A percentile compares a stretch with the other conserved stretches of the same genome.
Evolutionary conservation across 2,797 vertebrate genomes (phyloP).

Genomic region (Epinephelus awoara): DNA sequence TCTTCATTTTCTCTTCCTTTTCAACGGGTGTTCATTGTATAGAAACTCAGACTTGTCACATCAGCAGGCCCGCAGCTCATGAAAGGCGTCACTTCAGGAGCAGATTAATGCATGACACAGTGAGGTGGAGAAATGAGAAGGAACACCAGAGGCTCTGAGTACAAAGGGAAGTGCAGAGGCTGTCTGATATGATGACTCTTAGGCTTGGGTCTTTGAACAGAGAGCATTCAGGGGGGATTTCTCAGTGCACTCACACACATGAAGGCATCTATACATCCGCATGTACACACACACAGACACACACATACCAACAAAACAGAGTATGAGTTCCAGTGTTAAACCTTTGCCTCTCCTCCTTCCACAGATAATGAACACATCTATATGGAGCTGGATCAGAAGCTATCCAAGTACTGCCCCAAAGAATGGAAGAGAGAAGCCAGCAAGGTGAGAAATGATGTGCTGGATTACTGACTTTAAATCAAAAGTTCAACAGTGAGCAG

Average conservation of each 20-base stretch:
- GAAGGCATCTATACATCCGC: slow-evolving; percentile 3
- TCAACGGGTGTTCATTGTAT: slow-evolving; percentile 19
- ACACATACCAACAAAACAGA: slow-evolving; percentile 5
- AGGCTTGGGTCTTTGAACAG: slow-evolving; percentile 49
- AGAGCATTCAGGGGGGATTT: slow-evolving; percentile 41
- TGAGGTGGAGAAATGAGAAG: slow-evolving; percentile 44
- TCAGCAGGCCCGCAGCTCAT: slow-evolving; percentile 52
- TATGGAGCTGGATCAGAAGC: slow-evolving; percentile 97
- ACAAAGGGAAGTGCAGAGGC: slow-evolving; percentile 57
- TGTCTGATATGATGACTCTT: slow-evolving; percentile 48
- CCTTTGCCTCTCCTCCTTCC: slow-evolving; percentile 48
- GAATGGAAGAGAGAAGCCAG: slow-evolving; percentile 99
- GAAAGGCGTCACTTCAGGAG: slow-evolving; percentile 45
- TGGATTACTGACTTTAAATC: not conserved
- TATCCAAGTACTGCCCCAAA: slow-evolving; percentile 99
- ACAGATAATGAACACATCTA: slow-evolving; percentile 99
- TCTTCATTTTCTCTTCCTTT: slow-evolving; percentile 15
- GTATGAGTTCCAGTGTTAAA: slow-evolving; percentile 22
- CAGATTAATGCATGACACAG: slow-evolving; percentile 58
- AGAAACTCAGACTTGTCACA: slow-evolving; percentile 53
- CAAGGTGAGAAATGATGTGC: slow-evolving; percentile 88
- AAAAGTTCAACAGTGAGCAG: not conserved
- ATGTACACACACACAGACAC: slow-evolving; percentile 1
- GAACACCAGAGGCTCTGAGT: slow-evolving; percentile 30
- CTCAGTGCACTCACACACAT: slow-evolving; percentile 8